These are phyloP conservation scores for Hyphantria cunea DNA, from an alignment of 1,140 invertebrate species.

Conservation along the genomic window DNA sequence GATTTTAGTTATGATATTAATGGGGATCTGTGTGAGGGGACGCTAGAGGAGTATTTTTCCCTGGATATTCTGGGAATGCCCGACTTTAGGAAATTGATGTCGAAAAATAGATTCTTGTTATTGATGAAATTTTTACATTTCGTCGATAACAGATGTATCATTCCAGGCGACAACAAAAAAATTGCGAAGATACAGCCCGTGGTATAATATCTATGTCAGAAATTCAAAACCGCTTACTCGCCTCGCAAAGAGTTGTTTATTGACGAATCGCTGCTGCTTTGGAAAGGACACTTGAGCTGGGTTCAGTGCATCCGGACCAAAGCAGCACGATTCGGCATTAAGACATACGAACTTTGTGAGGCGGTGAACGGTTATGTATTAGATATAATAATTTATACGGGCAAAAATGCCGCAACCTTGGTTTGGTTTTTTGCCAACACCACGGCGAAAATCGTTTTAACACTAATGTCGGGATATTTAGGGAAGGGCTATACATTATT, in stretches of 20 bases:
- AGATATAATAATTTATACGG: constrained; percentile 19
- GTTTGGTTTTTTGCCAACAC: constrained; percentile 3
- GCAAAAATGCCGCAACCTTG: constrained; percentile 9
- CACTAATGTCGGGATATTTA: constrained; percentile 4
- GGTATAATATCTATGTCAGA: constrained; percentile 24
- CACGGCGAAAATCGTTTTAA: constrained; percentile 4
- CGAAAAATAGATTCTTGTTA: constrained; percentile 5
- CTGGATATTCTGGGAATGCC: constrained; percentile 4
- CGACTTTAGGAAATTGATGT: constrained; percentile 6
- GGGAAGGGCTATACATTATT: constrained; percentile 10
- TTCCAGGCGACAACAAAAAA: constrained; percentile 4
- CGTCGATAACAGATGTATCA: constrained; percentile 17
- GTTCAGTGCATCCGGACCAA: constrained; percentile 31
- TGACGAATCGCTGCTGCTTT: constrained; percentile 36
- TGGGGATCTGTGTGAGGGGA: neutral
- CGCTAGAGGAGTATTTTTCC: neutral
- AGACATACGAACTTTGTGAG: constrained; percentile 37
- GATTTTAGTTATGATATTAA: constrained; percentile 3
- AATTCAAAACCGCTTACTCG: constrained; percentile 8
- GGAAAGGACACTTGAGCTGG: constrained; percentile 30
- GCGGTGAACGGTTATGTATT: constrained; percentile 29
- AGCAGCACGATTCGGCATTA: constrained; percentile 38
- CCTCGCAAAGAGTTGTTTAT: constrained; percentile 17
- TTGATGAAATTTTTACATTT: constrained; percentile 30
- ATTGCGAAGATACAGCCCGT: constrained; percentile 28